phyloP scores from a whole-genome alignment of 2,797 vertebrate genomes.

The Paramormyrops hopkinsi region DNA sequence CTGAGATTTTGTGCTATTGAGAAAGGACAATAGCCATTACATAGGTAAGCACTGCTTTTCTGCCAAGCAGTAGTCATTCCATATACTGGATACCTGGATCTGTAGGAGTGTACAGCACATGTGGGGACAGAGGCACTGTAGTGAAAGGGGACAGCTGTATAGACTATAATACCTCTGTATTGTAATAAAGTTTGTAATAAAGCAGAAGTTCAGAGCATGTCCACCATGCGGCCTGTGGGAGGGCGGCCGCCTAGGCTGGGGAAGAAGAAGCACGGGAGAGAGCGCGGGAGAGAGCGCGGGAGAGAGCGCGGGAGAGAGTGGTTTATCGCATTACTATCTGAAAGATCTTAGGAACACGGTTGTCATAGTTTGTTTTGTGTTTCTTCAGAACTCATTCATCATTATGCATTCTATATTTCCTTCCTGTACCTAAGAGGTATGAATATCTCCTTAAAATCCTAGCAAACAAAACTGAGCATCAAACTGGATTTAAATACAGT shows the following conservation, averaged over 20 bases:
- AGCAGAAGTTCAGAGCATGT: background rate
- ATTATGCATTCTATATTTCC: constrained; percentile 14
- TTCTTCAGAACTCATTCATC: constrained; percentile 14
- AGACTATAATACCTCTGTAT: background rate
- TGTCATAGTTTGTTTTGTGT: background rate
- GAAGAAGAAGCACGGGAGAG: no score
- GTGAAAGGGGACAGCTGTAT: background rate
- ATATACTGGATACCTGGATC: background rate
- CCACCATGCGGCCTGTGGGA: background rate
- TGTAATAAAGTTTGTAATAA: background rate
- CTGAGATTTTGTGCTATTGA: background rate
- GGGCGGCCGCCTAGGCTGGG: background rate
- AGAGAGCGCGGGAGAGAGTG: no score
- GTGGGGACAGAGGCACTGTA: background rate
- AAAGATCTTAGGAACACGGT: background rate
- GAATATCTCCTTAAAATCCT: constrained; percentile 15
- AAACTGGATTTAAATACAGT: background rate
- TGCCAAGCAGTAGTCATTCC: background rate
- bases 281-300: no score
- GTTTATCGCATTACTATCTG: background rate
- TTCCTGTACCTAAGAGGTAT: constrained; percentile 23
- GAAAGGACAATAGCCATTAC: background rate
- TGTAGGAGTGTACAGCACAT: background rate
- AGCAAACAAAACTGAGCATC: constrained; percentile 19
- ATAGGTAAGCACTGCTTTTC: background rate